Percentiles rank a stretch among this genome's conserved stretches.
Conservation (phyloP, 2,888 invertebrate genomes). For the Tigriopus californicus region DNA sequence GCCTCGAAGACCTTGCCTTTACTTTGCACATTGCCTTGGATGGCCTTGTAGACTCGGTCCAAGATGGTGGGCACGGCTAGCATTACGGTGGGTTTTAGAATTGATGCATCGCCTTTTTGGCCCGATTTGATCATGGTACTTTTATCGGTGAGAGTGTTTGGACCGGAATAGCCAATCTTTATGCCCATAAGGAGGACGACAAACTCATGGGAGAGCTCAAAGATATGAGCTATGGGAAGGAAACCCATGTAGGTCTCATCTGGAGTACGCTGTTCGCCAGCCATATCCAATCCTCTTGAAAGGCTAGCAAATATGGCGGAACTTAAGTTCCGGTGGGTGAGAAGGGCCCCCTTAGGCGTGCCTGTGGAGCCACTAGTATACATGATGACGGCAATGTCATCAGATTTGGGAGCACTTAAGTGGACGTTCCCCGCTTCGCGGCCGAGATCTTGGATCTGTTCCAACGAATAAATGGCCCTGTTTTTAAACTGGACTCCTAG, state of each 20-base stretch:
- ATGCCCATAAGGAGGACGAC: slow-evolving; percentile 38
- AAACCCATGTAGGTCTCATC: slow-evolving; percentile 34
- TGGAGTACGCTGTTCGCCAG: neutral
- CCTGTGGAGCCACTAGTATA: slow-evolving; percentile 20
- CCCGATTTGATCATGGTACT: neutral
- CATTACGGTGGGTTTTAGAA: slow-evolving; percentile 78
- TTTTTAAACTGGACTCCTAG: neutral
- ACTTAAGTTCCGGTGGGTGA: slow-evolving; percentile 19
- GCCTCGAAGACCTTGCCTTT: slow-evolving; percentile 57
- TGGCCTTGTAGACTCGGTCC: slow-evolving; percentile 91
- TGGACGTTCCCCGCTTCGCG: neutral
- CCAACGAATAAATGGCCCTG: too few species aligned
- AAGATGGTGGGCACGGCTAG: slow-evolving; percentile 90
- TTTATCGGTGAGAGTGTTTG: slow-evolving; percentile 3
- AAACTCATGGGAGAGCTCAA: slow-evolving; percentile 31
- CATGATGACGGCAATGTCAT: slow-evolving; percentile 8
- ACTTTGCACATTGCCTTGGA: slow-evolving; percentile 76
- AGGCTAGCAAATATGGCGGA: slow-evolving; percentile 16
- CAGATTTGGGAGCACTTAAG: neutral
- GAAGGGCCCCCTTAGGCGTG: slow-evolving; percentile 19
- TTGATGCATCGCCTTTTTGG: slow-evolving; percentile 63
- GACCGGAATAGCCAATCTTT: slow-evolving; percentile 56
- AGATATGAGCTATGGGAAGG: slow-evolving; percentile 35
- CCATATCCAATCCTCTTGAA: neutral
- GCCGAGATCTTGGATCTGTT: too few species aligned